These are phyloP conservation scores for Cynopterus brachyotis DNA, from an alignment of 2,113 vertebrate genomes.

Conservation along the genomic window DNA sequence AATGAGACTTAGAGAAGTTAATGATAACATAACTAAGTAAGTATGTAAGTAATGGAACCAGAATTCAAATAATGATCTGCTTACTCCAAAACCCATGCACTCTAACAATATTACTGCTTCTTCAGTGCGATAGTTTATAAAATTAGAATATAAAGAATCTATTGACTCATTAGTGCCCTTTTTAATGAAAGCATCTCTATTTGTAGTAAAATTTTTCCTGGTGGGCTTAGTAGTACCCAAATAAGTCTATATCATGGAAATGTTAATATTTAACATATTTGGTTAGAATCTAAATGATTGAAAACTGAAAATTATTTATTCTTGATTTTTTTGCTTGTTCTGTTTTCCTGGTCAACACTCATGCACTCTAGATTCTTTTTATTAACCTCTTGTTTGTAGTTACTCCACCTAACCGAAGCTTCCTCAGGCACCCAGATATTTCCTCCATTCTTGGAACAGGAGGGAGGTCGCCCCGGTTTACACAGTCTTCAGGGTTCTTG, in stretches of 20 bases:
- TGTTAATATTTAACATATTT: conserved; percentile 39
- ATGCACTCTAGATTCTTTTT: background rate
- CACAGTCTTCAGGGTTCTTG: conserved; percentile 81
- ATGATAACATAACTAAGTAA: background rate
- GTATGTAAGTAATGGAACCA: background rate
- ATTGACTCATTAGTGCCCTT: background rate
- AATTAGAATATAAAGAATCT: background rate
- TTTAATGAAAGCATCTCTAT: conserved; percentile 11
- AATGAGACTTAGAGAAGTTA: conserved; percentile 18
- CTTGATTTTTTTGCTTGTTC: background rate
- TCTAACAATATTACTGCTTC: background rate
- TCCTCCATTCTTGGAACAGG: conserved; percentile 85
- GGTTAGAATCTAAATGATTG: background rate
- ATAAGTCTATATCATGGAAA: background rate
- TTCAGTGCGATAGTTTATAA: background rate
- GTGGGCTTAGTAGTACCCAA: background rate
- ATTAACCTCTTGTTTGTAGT: conserved; percentile 70
- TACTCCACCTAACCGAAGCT: conserved; percentile 80
- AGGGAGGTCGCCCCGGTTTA: conserved; percentile 81
- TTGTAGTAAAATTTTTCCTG: background rate
- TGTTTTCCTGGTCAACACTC: background rate
- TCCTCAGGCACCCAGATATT: conserved; percentile 84
- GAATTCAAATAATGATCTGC: background rate
- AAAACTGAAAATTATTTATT: background rate
- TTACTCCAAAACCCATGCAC: background rate